Evolutionary conservation across 2,888 invertebrate genomes (phyloP).

Genomic region (Rhogogaster chlorosoma): DNA sequence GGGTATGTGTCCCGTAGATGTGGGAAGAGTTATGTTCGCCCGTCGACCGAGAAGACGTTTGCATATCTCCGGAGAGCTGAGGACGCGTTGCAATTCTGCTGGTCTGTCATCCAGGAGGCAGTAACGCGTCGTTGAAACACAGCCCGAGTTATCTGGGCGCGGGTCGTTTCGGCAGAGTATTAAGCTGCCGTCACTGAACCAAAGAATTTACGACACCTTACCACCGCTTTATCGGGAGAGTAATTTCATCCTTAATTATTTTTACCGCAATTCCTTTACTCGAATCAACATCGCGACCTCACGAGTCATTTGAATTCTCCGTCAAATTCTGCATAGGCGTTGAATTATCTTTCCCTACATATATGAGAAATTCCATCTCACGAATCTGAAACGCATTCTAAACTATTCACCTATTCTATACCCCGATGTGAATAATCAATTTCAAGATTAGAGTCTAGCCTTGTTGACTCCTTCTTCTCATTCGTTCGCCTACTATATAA

Average conservation of each 20-base stretch:
- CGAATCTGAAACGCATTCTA: not conserved
- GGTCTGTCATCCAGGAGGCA: constrained; percentile 64
- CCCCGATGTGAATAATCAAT: not conserved
- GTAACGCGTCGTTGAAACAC: constrained; percentile 47
- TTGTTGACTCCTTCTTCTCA: constrained; percentile 8
- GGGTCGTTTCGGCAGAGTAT: constrained; percentile 62
- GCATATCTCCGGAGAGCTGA: constrained; percentile 70
- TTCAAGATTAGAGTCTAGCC: not conserved
- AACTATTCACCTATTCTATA: not conserved
- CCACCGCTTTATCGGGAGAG: constrained; percentile 37
- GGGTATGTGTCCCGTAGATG: constrained; percentile 65
- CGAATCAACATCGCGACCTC: not conserved
- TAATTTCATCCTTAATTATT: constrained; percentile 50
- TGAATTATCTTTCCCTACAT: not conserved
- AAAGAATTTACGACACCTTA: constrained; percentile 33
- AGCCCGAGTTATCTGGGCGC: constrained; percentile 49
- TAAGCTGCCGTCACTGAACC: constrained; percentile 66
- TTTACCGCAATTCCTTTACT: constrained; percentile 2
- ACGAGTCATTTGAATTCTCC: not conserved
- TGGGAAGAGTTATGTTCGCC: constrained; percentile 72
- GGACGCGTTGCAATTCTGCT: constrained; percentile 56
- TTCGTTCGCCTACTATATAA: not conserved
- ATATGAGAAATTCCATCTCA: not conserved
- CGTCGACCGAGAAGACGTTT: constrained; percentile 73
- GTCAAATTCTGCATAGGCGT: not conserved